Evolutionary conservation across 2,113 vertebrate species (phyloP), one percentile per base, ranked within the genome.

Genomic region (Rhadina sibilatrix): DNA sequence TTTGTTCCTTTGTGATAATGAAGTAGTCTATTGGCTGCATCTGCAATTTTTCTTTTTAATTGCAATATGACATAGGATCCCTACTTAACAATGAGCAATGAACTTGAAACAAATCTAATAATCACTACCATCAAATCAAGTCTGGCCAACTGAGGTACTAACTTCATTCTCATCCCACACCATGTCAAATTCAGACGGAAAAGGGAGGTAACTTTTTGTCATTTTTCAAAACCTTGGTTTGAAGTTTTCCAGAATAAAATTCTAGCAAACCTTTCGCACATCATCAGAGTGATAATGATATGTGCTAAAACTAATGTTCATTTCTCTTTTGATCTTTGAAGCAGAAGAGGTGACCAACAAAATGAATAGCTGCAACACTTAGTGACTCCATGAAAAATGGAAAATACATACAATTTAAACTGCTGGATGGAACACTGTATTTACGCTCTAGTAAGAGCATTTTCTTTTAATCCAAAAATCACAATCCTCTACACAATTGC

Each of bases 281-380:
- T 76, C 71, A 92, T 56, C 35, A 90, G 82, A 94, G 52, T 89
- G 87, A 92, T 94, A 91, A 97, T 84, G 86, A 97, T 96, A 86
- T 74, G 28, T 49, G 40, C 78, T 84, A 94, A 89, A 96, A 87
- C n/a, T 77, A 88, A 91, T 38, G 17, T 53, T 80, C 54, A 63
- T 83, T 94, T 95, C 52, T 91, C 54, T 87, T 87, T 60, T 80
- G 53, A 8, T 61, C 78, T 83, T 63, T 71, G 83, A 92, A 90
- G 72, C 71, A 88, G 87, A 61, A 94, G 35, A 87, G 22, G 16
- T 94, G 18, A 10, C 44, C 50, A 88, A 64, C 4, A 25, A 92
- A 92, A 83, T 64, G 25, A 83, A 91, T 53, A 82, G 65, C 60
- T 92, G 44, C 71, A 82, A 89, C 11, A 78, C n/a, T 81, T 75